A percentile compares a stretch with the other conserved stretches of the same genome.
These are phyloP conservation scores for Pionites leucogaster DNA, from an alignment of 2,113 vertebrate genomes.

Conservation along the genomic window DNA sequence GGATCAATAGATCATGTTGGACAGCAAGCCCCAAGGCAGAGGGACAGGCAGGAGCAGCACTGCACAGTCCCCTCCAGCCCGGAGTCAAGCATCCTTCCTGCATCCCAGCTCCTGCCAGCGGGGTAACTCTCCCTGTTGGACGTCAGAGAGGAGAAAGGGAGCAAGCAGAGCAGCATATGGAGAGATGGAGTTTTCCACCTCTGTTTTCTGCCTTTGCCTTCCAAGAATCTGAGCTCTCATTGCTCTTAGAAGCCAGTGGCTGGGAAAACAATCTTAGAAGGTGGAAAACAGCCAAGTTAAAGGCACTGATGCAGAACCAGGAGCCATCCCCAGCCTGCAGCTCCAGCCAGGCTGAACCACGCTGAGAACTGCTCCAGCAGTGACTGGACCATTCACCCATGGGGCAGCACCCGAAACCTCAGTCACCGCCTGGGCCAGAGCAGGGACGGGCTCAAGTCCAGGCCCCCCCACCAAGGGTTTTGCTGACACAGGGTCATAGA, in stretches of 20 bases:
- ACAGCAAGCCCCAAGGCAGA: background rate
- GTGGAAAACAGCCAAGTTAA: background rate
- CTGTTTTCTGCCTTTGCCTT: background rate
- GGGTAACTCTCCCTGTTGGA: background rate
- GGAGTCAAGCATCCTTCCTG: background rate
- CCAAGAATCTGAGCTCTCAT: background rate
- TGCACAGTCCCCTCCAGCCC: background rate
- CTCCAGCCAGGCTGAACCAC: background rate
- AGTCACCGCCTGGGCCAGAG: background rate
- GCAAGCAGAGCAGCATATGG: accelerated
- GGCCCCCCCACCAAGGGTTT: accelerated
- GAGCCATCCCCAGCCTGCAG: background rate
- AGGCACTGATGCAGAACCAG: background rate
- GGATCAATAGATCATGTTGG: accelerated
- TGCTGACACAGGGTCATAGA: background rate
- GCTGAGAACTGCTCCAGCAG: background rate
- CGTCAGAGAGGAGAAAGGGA: background rate
- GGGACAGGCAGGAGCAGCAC: background rate
- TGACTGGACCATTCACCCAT: too few relatives aligned
- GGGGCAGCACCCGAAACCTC: background rate
- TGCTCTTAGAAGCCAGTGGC: accelerated
- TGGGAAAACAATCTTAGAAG: background rate
- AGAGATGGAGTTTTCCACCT: background rate
- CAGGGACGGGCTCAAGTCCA: background rate
- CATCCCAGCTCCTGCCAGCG: background rate